Evolutionary conservation across 2,113 vertebrate genomes (phyloP), one percentile per base, ranked within the genome.

Genomic region (Agelaius phoeniceus): DNA sequence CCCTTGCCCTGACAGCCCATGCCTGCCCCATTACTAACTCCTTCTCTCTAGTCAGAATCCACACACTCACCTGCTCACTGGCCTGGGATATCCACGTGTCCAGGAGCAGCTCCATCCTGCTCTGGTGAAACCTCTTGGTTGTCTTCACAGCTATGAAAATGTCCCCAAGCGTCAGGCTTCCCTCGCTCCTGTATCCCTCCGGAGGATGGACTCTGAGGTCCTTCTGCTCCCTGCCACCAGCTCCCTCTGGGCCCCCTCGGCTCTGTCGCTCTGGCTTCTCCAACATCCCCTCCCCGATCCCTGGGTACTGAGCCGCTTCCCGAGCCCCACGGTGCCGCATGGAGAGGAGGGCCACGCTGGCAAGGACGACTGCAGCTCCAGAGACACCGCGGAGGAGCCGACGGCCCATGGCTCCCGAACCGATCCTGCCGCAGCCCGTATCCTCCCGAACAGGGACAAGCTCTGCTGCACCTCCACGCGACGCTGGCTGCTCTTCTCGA

Each of bases 121-220:
- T 98, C 88, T 67, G 87, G 93, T 99, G 99, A 97, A 99, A 99
- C 73, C 96, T 98, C 24, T 97, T 96, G 46, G 99, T 99, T 55
- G 98, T 99, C 96, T 99, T 99, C 79, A 99, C 98, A 0, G 98
- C 98, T 44, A 99, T 98, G 95, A 98, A 99, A 67, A 99, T 48
- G 28, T 99, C 98, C 17, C 59, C 94, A 39, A 98, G 97, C 10
- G 61, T 94, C 85, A 98, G 95, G n/a, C 55, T 86, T 54, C 85
- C 69, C 66, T 74, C 46, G 4, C 54, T 16, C 46, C 43, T 44
- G 33, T 65, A 35, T 11, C 30, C 28, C 23, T 49, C 41, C 0
- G 0, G 67, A 52, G 19, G 16, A 57, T 2, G 37, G 52, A 44
- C 24, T 4, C 27, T 62, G 33, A 83, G 27, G 10, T 69, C 65